Conservation (phyloP, 2,888 invertebrate species). For the Caenorhabditis sp. region DNA sequence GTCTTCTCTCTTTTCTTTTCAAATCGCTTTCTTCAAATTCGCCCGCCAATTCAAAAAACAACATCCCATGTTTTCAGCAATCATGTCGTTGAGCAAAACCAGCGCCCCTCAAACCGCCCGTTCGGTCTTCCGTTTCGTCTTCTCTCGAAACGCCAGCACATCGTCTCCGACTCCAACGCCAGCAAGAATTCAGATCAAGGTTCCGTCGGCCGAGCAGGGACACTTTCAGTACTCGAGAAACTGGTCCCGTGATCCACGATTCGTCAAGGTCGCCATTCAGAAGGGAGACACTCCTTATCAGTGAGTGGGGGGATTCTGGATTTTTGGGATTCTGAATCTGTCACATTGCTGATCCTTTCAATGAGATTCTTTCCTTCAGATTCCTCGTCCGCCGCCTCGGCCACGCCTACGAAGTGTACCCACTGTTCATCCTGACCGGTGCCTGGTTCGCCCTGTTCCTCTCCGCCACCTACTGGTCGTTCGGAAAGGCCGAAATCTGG, state of each 20-base stretch:
- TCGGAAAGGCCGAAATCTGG: slow-evolving; percentile 79
- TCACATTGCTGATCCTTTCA: too few species aligned
- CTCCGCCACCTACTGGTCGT: slow-evolving; percentile 72
- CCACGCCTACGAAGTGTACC: slow-evolving; percentile 81
- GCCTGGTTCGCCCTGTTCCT: slow-evolving; percentile 75
- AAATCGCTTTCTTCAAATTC: too few species aligned
- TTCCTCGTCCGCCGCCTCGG: slow-evolving; percentile 76
- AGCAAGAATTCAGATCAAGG: slow-evolving; percentile 65
- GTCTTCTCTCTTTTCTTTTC: background rate
- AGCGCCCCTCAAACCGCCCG: slow-evolving; percentile 32
- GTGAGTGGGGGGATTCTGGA: too few species aligned
- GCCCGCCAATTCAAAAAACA: background rate
- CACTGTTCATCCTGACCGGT: slow-evolving; percentile 74
- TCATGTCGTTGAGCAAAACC: slow-evolving; percentile 57
- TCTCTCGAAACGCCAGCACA: slow-evolving; percentile 57
- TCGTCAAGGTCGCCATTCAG: slow-evolving; percentile 66
- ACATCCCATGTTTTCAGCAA: slow-evolving; percentile 34
- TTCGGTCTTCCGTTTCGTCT: slow-evolving; percentile 53
- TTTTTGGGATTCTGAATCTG: background rate
- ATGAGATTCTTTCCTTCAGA: slow-evolving; percentile 65
- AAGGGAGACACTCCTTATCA: slow-evolving; percentile 71
- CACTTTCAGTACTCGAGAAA: slow-evolving; percentile 68
- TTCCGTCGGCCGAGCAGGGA: slow-evolving; percentile 68
- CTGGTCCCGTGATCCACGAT: slow-evolving; percentile 68
- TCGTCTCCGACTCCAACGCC: slow-evolving; percentile 43